Conservation (phyloP, 2,113 vertebrate species). For the Elephantulus edwardii region DNA sequence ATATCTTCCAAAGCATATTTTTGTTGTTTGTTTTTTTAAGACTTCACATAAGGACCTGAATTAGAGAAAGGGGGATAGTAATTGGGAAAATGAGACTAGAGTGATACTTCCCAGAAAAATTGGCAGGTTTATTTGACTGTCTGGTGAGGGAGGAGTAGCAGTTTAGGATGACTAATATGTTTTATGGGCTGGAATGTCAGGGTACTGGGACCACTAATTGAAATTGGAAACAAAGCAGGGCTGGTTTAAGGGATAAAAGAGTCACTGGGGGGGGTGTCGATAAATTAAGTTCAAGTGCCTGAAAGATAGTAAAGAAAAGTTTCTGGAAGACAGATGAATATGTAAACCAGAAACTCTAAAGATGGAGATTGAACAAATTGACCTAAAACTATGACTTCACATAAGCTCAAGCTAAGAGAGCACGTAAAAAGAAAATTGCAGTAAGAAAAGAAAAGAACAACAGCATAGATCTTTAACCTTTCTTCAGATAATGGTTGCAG, state of each 20-base stretch:
- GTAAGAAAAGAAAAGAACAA: neutral
- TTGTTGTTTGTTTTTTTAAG: too few relatives aligned
- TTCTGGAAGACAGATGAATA: neutral
- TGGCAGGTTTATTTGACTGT: neutral
- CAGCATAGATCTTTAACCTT: neutral
- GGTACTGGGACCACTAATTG: neutral
- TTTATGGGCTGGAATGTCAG: neutral
- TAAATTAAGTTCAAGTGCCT: neutral
- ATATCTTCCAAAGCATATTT: too few relatives aligned
- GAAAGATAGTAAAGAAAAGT: neutral
- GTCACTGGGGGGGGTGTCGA: neutral
- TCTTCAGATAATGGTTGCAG: neutral
- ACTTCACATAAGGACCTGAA: neutral
- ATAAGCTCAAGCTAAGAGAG: neutral
- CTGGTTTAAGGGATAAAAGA: neutral
- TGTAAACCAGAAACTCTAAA: neutral
- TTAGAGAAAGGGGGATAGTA: neutral
- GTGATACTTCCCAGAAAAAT: neutral
- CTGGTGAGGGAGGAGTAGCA: neutral
- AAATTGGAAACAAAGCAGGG: neutral
- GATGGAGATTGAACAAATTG: rapidly evolving
- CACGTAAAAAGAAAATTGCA: neutral
- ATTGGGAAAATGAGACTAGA: neutral
- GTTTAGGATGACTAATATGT: neutral
- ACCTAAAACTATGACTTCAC: neutral